A percentile compares a stretch with the other conserved stretches of the same genome.
Evolutionary conservation across 2,113 vertebrate genomes (phyloP).

Genomic region (Lasiurus borealis): DNA sequence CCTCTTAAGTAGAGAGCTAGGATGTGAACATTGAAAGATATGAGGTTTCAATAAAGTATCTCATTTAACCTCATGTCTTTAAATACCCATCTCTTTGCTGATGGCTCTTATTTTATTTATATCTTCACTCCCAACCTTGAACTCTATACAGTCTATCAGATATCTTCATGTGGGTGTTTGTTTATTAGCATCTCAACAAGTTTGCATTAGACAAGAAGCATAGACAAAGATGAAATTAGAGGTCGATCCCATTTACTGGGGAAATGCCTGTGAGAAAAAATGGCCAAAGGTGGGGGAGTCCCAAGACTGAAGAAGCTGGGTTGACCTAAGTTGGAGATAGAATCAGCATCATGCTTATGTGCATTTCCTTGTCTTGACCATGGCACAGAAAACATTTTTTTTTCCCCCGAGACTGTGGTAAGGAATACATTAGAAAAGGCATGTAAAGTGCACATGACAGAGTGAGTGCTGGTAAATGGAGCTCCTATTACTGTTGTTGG

Average conservation of each 20-base stretch:
- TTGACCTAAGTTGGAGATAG: not conserved
- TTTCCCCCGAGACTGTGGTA: not conserved
- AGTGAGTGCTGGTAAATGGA: not conserved
- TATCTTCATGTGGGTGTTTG: not conserved
- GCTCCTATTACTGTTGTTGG: not conserved
- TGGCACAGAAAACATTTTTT: not conserved
- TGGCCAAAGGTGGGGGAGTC: not conserved
- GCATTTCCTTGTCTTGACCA: not conserved
- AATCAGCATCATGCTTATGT: not conserved
- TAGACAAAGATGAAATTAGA: not conserved
- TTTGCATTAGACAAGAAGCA: not conserved
- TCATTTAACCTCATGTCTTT: not conserved
- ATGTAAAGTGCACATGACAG: not conserved
- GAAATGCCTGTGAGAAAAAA: conserved; percentile 1
- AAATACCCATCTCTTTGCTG: not conserved
- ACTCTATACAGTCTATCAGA: not conserved
- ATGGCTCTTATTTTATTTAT: not conserved
- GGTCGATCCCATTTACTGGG: not conserved
- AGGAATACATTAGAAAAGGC: not conserved
- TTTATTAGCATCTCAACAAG: not conserved
- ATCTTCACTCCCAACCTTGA: not conserved
- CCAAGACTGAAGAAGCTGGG: not conserved
- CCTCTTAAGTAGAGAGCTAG: not conserved
- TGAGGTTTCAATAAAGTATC: not conserved
- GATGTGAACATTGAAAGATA: not conserved